Percentiles rank a stretch among this genome's conserved stretches.
phyloP scores from a whole-genome alignment of 1,140 invertebrate species.

The Chelonus insularis region DNA sequence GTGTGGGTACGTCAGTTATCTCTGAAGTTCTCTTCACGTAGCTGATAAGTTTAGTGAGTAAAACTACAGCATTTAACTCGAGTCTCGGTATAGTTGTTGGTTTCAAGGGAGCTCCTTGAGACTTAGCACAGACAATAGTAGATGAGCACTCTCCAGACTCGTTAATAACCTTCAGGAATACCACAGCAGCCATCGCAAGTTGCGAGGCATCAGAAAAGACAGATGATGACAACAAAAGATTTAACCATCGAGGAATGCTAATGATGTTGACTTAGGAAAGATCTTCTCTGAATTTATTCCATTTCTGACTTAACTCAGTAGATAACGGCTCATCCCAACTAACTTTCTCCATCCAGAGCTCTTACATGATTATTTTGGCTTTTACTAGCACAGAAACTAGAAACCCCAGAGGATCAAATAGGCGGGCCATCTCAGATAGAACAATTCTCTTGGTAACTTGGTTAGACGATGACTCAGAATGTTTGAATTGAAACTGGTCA shows the following conservation, averaged over 20 bases:
- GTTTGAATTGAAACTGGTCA: slow-evolving; percentile 17
- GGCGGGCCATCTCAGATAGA: slow-evolving; percentile 7
- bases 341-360: slow-evolving; percentile 29
- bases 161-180: slow-evolving; percentile 33
- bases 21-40: not conserved
- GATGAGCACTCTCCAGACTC: slow-evolving; percentile 15
- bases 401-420: slow-evolving; percentile 27
- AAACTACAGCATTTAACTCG: slow-evolving; percentile 23
- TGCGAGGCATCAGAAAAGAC: slow-evolving; percentile 37
- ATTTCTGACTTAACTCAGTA: not conserved
- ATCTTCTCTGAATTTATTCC: slow-evolving; percentile 15
- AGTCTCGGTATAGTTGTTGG: slow-evolving; percentile 23
- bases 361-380: slow-evolving; percentile 31
- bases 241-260: slow-evolving; percentile 30
- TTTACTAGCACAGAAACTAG: slow-evolving; percentile 15
- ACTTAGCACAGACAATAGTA: slow-evolving; percentile 38
- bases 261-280: slow-evolving; percentile 22
- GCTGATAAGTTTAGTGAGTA: slow-evolving; percentile 17
- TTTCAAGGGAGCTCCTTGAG: slow-evolving; percentile 38
- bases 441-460: slow-evolving; percentile 5
- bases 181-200: slow-evolving; percentile 33
- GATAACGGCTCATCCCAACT: slow-evolving; percentile 31
- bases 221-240: not conserved
- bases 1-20: not conserved
- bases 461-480: not conserved